These are phyloP conservation scores for Odontesthes bonariensis DNA, from an alignment of 2,113 vertebrate species.

Conservation along the genomic window DNA sequence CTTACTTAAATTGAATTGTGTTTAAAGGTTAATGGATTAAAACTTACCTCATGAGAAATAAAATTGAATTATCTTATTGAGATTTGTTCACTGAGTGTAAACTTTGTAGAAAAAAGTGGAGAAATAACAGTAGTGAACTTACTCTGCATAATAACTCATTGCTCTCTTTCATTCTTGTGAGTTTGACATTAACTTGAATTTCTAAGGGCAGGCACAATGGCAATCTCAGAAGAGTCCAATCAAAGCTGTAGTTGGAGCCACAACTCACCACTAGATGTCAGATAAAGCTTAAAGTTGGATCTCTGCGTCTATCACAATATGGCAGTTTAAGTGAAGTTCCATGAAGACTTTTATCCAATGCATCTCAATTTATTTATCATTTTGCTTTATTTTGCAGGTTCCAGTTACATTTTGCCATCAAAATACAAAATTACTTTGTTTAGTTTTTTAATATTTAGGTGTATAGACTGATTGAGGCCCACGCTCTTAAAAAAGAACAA, in stretches of 20 bases:
- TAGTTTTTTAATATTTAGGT: neutral
- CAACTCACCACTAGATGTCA: conserved; percentile 74
- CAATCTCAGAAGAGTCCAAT: neutral
- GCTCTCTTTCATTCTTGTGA: neutral
- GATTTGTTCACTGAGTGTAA: neutral
- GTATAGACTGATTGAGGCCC: neutral
- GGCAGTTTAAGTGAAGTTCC: neutral
- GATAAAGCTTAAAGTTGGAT: conserved; percentile 38
- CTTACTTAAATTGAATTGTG: too few relatives aligned
- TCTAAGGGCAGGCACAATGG: neutral
- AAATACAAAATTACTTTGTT: neutral
- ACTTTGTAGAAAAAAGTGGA: neutral
- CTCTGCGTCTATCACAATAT: neutral
- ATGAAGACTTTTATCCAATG: neutral
- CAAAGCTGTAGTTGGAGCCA: neutral
- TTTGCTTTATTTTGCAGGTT: neutral
- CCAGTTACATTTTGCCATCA: neutral
- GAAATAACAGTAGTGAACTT: neutral
- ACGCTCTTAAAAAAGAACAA: neutral
- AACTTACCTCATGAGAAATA: too few relatives aligned
- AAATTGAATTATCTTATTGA: too few relatives aligned
- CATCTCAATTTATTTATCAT: conserved; percentile 9
- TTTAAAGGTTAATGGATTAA: too few relatives aligned
- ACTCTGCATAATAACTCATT: neutral
- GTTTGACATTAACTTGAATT: neutral